phyloP scores from a whole-genome alignment of 2,797 vertebrate species.

The Nannoperca australis region DNA sequence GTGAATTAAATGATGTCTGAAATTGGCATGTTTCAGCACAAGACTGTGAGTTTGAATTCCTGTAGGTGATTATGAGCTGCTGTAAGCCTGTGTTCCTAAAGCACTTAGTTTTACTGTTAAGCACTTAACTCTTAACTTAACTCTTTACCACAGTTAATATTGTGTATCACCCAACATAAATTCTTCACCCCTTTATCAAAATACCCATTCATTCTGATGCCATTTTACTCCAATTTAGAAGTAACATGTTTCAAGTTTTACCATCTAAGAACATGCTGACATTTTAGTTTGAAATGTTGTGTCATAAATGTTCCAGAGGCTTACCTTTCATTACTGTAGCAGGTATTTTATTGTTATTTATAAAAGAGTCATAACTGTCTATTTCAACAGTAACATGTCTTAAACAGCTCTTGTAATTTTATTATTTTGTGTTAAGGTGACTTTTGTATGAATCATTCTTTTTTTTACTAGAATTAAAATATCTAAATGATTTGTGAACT shows the following conservation, averaged over 20 bases:
- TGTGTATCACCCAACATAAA: slow-evolving; percentile 38
- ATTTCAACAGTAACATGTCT: slow-evolving; percentile 72
- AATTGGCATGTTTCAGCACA: slow-evolving; percentile 43
- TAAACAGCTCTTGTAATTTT: slow-evolving; percentile 76
- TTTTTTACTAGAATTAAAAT: slow-evolving; percentile 81
- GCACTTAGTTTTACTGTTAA: slow-evolving; percentile 40
- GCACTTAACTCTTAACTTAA: slow-evolving; percentile 16
- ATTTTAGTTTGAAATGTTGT: slow-evolving; percentile 50
- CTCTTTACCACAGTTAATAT: slow-evolving; percentile 35
- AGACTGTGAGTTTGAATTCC: slow-evolving; percentile 68
- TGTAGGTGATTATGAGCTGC: slow-evolving; percentile 55
- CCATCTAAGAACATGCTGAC: slow-evolving; percentile 34
- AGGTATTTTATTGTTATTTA: slow-evolving; percentile 84
- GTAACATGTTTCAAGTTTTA: slow-evolving; percentile 12
- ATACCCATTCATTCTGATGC: slow-evolving; percentile 32
- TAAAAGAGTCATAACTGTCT: slow-evolving; percentile 76
- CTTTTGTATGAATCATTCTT: slow-evolving; percentile 74
- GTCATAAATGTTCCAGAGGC: slow-evolving; percentile 45
- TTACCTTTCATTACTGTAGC: slow-evolving; percentile 74
- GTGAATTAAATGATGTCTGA: slow-evolving; percentile 26
- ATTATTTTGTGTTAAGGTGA: slow-evolving; percentile 75
- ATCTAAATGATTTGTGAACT: slow-evolving; percentile 63
- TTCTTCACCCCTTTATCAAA: neutral
- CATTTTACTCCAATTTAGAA: slow-evolving; percentile 46
- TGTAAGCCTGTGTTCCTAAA: slow-evolving; percentile 53